Base-by-base conservation (phyloP, 1,140 invertebrate species). In the Pseudachorutes palmiensis region DNA sequence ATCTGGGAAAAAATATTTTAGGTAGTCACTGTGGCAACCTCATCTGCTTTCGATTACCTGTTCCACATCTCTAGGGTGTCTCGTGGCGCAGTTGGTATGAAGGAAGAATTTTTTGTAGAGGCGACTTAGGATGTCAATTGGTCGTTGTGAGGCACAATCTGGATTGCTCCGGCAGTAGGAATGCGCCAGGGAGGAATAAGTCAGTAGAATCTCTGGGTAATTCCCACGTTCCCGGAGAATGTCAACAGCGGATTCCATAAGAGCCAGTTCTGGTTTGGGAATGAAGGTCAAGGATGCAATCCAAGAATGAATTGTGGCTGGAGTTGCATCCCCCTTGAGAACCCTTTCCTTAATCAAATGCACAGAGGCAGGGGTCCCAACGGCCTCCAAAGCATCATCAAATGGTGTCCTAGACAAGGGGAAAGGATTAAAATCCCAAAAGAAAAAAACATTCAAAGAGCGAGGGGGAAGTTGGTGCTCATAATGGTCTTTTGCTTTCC, bases 261-360 rank as follows among this genome's bases (percentile, higher is more conserved):
- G 79, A 31, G 79, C 76, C 29, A 75, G 67, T 19, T 79, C 76
- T 28, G 81, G 80, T 31, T 78, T 76, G 26, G 72, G 74, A 45
- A 81, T 75, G 74, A 81, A 82, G 29, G 79, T 75, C 12, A 83
- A 69, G 0, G 80, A 78, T 19, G 76, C 77, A 45, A 82, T 73
- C 81, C 81, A 83, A 62, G 79, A 77, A 29, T 76, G 75, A 28
- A 76, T 77, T n/a, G 78, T 74, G 60, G 41, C 59, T 26, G 24
- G 16, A 9, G 68, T 41, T 45, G 72, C 70, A 62, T 70, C 68
- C 55, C 67, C 60, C 31, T 45, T 65, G 36, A 70, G 62, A 61
- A 82, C 78, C 36, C 80, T 67, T 32, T 81, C 74, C 12, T 70
- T 74, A 71, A 82, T 79, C 62, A 82, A 70, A 22, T 61, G 68